These are phyloP conservation scores for Taphrorychus bicolor DNA, from an alignment of 2,888 invertebrate species.

Conservation along the genomic window DNA sequence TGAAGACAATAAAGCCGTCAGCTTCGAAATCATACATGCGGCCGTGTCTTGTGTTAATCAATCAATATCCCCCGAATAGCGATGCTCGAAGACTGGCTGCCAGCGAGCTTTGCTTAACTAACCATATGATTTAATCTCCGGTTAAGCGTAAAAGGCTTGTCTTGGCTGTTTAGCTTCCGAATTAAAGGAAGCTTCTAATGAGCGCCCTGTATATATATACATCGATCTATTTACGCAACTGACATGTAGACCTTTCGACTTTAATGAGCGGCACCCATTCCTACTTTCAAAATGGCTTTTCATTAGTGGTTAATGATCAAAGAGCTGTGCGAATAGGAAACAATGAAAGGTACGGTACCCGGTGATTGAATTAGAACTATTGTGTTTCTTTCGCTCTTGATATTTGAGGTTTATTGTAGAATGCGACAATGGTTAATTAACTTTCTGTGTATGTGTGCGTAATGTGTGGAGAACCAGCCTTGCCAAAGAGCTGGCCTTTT, in stretches of 20 bases:
- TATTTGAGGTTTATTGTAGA: not conserved
- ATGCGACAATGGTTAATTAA: not conserved
- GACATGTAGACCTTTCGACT: not conserved
- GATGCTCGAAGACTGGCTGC: conserved; percentile 53
- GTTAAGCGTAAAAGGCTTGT: conserved; percentile 59
- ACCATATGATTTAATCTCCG: conserved; percentile 61
- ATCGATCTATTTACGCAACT: no score
- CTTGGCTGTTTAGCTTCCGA: conserved; percentile 61
- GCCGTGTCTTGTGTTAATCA: conserved; percentile 59
- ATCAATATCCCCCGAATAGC: conserved; percentile 60
- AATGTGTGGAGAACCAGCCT: not conserved
- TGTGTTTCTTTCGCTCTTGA: not conserved
- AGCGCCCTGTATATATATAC: not conserved
- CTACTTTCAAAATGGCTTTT: not conserved
- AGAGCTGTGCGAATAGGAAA: not conserved
- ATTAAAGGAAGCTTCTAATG: conserved; percentile 52
- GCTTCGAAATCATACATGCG: conserved; percentile 21
- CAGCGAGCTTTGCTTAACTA: conserved; percentile 59
- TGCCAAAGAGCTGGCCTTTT: no score
- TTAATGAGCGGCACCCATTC: not conserved
- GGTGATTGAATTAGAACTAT: not conserved
- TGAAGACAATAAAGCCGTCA: not conserved
- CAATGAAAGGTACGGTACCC: not conserved
- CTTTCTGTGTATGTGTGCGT: not conserved
- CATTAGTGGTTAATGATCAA: not conserved